Evolutionary conservation across 2,888 invertebrate genomes (phyloP), one percentile per base, ranked within the genome.

Genomic region (Brachypalpus laphriformis): DNA sequence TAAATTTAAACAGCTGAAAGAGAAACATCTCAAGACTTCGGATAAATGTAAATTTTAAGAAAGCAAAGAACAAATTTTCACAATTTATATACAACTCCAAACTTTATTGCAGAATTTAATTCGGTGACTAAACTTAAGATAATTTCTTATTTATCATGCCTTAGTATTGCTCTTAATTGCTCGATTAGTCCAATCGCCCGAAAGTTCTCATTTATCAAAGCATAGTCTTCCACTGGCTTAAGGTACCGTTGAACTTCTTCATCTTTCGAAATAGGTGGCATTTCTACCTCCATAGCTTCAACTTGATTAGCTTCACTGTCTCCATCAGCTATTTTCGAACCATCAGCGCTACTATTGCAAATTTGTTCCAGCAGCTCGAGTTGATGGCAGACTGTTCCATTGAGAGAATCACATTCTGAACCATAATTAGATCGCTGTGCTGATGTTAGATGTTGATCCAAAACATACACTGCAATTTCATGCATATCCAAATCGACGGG

Each of bases 151-250:
- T 47, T 2, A 0, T 25, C 1, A 45, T 2, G 11, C 89, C 5
- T 89, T 11, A 91, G 90, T 22, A 91, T 88, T 49, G 89, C 88
- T 42, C 90, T 90, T 14, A 91, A 87, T 65, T 91, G 91, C 2
- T 89, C 88, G 16, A 91, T 88, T 31, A 91, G 78, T 2, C 91
- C 91, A 47, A 91, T 91, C 31, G 89, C 91, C 16, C 91, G 89
- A 86, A 89, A 91, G 70, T 91, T 90, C 56, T 91, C 91, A 71
- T 89, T 89, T 18, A 91, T 78, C 68, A 91, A 86, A 0, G 89
- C 91, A 45, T 91, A 91, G 4, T 91, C 91, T 54, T 91, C 91
- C n/a, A 91, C 74, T 0, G 91, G 91, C 40, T 89, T 90, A 0
- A 91, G 88, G 37, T 90, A 74, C n/a, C 88, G 88, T 28, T 89